These are phyloP conservation scores for Andrena marginata DNA, from an alignment of 2,888 invertebrate genomes.

Conservation along the genomic window DNA sequence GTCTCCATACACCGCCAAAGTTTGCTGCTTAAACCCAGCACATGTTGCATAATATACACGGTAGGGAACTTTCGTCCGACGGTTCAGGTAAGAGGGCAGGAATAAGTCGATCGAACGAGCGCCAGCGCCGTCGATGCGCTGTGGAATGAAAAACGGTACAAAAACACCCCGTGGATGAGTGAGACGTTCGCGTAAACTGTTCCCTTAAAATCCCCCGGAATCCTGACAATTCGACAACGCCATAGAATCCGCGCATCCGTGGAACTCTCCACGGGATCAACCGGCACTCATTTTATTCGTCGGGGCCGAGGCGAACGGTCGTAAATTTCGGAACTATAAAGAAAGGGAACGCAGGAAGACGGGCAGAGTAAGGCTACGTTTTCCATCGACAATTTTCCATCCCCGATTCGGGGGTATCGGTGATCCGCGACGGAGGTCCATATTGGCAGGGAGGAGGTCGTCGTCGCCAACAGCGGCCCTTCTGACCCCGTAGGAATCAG, in stretches of 20 bases:
- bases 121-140: conserved; percentile 9
- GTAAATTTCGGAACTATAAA: conserved; percentile 24
- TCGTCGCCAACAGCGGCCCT: background rate
- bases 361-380: background rate
- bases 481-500: background rate
- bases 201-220: conserved; percentile 24
- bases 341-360: background rate
- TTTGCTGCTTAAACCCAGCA: background rate
- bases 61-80: background rate
- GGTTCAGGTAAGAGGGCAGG: conserved; percentile 12
- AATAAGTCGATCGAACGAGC: conserved; percentile 18
- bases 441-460: conserved; percentile 10
- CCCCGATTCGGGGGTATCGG: conserved; percentile 1
- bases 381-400: conserved; percentile 3
- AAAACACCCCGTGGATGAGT: background rate
- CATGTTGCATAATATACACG: background rate
- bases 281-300: background rate
- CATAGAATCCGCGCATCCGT: conserved; percentile 2
- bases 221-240: conserved; percentile 25
- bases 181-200: conserved; percentile 32
- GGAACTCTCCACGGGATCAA: conserved; percentile 7
- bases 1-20: background rate
- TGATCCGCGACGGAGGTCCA: background rate
- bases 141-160: conserved; percentile 34
- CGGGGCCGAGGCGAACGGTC: background rate